These are phyloP conservation scores for Acromyrmex charruanus DNA, from an alignment of 1,140 invertebrate genomes.

Conservation along the genomic window DNA sequence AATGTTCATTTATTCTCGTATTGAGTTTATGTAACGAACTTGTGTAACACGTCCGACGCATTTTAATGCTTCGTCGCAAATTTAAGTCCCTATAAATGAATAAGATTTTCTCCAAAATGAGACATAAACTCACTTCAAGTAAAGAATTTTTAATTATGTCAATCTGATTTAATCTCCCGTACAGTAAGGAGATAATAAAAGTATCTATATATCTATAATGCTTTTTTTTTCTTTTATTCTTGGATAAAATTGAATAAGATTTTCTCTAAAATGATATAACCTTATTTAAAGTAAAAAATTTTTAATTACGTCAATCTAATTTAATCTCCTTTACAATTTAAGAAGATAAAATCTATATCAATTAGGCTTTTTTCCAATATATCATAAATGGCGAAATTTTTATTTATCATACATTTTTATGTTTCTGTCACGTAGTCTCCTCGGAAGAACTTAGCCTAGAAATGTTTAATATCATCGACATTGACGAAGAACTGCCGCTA, in stretches of 20 bases:
- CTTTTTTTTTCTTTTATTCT: background rate
- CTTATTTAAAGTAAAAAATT: background rate
- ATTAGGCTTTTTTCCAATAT: background rate
- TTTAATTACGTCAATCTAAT: conserved; percentile 7
- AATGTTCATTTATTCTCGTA: too few relatives aligned
- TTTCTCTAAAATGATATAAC: conserved; percentile 7
- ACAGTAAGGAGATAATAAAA: background rate
- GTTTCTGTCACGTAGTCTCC: background rate
- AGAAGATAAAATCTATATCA: background rate
- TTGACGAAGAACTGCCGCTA: conserved; percentile 1
- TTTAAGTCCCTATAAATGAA: conserved; percentile 16
- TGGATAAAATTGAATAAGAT: background rate
- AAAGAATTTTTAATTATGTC: conserved; percentile 11
- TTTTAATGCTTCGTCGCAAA: conserved; percentile 1
- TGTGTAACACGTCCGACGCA: background rate
- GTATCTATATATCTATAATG: background rate
- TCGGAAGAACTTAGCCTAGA: background rate
- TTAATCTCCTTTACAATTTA: conserved; percentile 1
- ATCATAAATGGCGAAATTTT: background rate
- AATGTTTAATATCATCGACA: conserved; percentile 39
- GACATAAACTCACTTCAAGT: background rate
- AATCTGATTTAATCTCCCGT: conserved; percentile 7
- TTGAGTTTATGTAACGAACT: background rate
- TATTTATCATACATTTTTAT: conserved; percentile 3
- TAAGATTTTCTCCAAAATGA: background rate